These are phyloP conservation scores for Epiblema foenella DNA, from an alignment of 2,888 invertebrate species.

Conservation along the genomic window DNA sequence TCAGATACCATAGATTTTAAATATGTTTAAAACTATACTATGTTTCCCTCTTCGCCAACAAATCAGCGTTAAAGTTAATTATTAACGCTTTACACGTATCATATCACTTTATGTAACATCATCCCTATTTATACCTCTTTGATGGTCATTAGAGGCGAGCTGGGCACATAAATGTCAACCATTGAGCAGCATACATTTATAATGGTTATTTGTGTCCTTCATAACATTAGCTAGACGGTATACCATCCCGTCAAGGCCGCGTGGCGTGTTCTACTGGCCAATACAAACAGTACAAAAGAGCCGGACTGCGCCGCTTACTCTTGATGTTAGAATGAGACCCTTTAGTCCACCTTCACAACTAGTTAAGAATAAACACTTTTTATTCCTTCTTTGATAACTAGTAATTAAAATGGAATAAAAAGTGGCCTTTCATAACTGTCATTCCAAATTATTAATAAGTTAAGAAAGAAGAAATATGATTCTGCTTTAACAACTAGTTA, in stretches of 20 bases:
- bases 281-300: not conserved
- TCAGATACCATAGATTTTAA: too few species aligned
- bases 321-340: not conserved
- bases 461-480: too few species aligned
- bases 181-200: constrained; percentile 36
- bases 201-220: constrained; percentile 23
- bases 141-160: constrained; percentile 39
- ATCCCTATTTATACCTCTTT: constrained; percentile 41
- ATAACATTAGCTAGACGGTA: constrained; percentile 8
- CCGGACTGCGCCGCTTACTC: not conserved
- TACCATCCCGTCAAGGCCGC: not conserved
- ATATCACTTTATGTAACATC: constrained; percentile 28
- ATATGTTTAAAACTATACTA: not conserved
- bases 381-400: too few species aligned
- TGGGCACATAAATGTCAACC: constrained; percentile 45
- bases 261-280: not conserved
- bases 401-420: too few species aligned
- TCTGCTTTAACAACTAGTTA: too few species aligned
- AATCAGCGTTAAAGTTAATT: constrained; percentile 14
- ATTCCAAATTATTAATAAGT: too few species aligned
- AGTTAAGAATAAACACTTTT: too few species aligned
- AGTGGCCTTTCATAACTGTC: too few species aligned
- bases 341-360: too few species aligned
- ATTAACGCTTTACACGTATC: constrained; percentile 24
- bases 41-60: not conserved